Percentiles rank a stretch among this genome's conserved stretches.
These are phyloP conservation scores for Eugnorisma glareosa DNA, from an alignment of 2,888 invertebrate genomes.

Conservation along the genomic window DNA sequence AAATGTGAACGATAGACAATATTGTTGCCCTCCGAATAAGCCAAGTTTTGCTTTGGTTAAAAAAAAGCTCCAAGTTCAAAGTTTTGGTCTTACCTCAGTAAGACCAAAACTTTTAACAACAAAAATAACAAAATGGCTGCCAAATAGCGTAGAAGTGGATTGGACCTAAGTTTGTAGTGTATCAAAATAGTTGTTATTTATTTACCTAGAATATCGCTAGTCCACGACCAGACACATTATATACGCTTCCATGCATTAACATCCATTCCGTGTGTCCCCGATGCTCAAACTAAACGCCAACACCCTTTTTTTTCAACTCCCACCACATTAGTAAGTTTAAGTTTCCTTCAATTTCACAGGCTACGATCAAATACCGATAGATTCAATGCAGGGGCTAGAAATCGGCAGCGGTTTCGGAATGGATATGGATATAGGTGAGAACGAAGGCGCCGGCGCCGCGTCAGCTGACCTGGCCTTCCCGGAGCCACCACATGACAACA, in stretches of 20 bases:
- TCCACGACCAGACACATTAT: too few relatives aligned
- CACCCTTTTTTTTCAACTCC: neutral
- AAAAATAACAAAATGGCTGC: too few relatives aligned
- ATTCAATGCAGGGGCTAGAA: conserved; percentile 98
- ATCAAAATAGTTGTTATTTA: too few relatives aligned
- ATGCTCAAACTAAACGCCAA: conserved; percentile 40
- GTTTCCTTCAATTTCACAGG: conserved; percentile 89
- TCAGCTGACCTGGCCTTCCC: conserved; percentile 95
- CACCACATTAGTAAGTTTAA: neutral
- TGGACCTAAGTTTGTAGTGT: too few relatives aligned
- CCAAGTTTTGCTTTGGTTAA: too few relatives aligned
- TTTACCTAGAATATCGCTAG: too few relatives aligned
- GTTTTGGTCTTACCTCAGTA: too few relatives aligned
- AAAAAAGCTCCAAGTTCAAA: too few relatives aligned
- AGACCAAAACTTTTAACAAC: too few relatives aligned
- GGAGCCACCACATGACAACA: conserved; percentile 96
- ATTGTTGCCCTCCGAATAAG: too few relatives aligned
- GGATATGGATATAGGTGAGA: conserved; percentile 98
- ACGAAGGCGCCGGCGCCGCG: conserved; percentile 94
- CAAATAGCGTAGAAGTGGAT: too few relatives aligned
- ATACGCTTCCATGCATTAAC: conserved; percentile 29
- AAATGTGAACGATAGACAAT: too few relatives aligned
- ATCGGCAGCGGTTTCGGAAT: conserved; percentile 96
- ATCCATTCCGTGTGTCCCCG: conserved; percentile 54
- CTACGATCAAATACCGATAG: conserved; percentile 99